Base-by-base conservation (phyloP, 2,113 vertebrate species). In the Thomomys bottae region DNA sequence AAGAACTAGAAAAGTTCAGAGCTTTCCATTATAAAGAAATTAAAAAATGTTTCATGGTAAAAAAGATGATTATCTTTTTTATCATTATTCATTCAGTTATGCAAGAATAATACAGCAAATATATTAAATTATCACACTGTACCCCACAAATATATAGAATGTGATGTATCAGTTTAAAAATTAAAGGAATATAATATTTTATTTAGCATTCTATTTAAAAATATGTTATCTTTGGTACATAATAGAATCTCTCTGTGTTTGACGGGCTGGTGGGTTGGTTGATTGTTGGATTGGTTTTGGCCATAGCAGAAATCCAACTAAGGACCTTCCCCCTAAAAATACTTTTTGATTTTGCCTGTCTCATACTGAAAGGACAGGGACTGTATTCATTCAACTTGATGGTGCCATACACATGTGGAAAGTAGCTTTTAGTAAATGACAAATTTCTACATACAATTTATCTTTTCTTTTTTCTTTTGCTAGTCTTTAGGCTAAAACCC, bases 121-220 rank as follows among this genome's bases (percentile, higher is more conserved):
- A 15, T 15, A 54, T 84, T 23, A 70, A 26, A 30, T 57, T 28
- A 7, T 67, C 66, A 84, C 8, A 28, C 30, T 82, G 77, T n/a
- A 23, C 32, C 40, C 38, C 64, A 3, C 26, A 83, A 36, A 5
- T 36, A 67, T 70, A 28, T 38, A 42, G 54, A 61, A 9, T 30
- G 2, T 28, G 11, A 30, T 28, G 3, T 63, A 14, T 63, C 40
- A 8, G 3, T 45, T 79, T 45, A 49, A 61, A 23, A 38, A 23
- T 77, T 40, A 18, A 36, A 54, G 26, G 28, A 66, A 84, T 75
- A 42, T 83, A 61, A 15, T 73, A 42, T 87, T 96, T 67, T 78
- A 23, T 24, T 61, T 64, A 76, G 61, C 24, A 64, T 64, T 5
- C 57, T 83, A 49, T 21, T 38, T 89, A n/a, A 73, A 81, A 91